Evolutionary conservation across 2,113 vertebrate genomes (phyloP), one percentile per base, ranked within the genome.

Genomic region (Corythoichthys haematopterus): DNA sequence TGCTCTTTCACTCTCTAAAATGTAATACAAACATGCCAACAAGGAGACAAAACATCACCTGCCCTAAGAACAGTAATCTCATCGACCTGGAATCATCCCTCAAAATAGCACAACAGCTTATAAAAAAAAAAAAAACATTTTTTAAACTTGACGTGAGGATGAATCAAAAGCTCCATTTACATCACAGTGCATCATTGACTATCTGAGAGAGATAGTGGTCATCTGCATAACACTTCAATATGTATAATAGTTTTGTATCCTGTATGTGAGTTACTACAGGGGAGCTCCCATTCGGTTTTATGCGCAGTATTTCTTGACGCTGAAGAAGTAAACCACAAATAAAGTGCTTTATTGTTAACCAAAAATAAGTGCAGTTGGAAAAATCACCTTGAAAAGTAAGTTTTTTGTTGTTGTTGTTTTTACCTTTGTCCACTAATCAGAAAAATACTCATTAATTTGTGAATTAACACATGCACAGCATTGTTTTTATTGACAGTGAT

Each of bases 41-140:
- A 28, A 15, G 50, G 50, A 61, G 48, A 65, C 52, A 70, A 77
- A 77, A 65, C 47, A 56, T 66, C 65, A 75, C 60, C 71, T 71
- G 61, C 59, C 38, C 46, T 64, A 20, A 51, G 65, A 70, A 75
- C 68, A 73, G 37, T 86, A 82, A 88, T 88, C 84, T 82, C 82
- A 82, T 84, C 69, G 68, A 84, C 74, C 77, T 75, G 80, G 65
- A 79, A 77, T 83, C 63, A 67, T 70, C 51, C 65, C 78, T 81
- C 63, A 74, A 71, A 85, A 84, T 69, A 81, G 66, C 74, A 51
- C 48, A 12, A 38, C n/a, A 6, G 64, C 20, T 35, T 8, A 55
- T 28, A 20, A 20, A 20, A 51, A 60, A 3, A 33, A 28, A n/a
- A 50, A 50, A 48, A 35, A 45, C 38, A 40, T 3, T 13, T 48